A percentile compares a stretch with the other conserved stretches of the same genome.
Evolutionary conservation across 2,113 vertebrate species (phyloP).

Genomic region (Xyrauchen texanus): DNA sequence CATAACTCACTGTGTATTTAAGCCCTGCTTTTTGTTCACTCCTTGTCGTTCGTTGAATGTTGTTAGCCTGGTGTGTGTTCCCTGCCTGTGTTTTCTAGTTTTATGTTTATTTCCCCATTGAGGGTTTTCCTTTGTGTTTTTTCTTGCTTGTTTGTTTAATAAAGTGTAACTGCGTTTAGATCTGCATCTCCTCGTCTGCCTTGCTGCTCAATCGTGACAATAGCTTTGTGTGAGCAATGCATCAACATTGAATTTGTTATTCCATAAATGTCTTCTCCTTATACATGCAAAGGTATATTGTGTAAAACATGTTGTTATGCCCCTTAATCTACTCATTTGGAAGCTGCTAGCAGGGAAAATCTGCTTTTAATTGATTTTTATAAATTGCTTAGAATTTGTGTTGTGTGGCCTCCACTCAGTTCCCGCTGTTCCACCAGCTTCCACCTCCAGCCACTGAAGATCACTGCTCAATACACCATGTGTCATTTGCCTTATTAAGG

Average conservation of each 20-base stretch:
- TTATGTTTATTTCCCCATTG: no score
- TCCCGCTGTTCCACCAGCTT: not conserved
- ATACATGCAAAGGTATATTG: not conserved
- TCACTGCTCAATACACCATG: slow-evolving; percentile 19
- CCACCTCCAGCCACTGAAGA: slow-evolving; percentile 21
- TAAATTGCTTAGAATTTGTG: slow-evolving; percentile 56
- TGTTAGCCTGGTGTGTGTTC: no score
- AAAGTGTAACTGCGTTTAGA: no score
- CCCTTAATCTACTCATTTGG: no score
- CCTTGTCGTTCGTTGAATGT: no score
- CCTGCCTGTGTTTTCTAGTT: no score
- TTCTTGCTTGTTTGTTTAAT: no score
- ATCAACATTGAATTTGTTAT: not conserved
- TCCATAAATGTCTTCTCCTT: not conserved
- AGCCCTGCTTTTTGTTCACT: no score
- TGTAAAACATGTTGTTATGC: not conserved
- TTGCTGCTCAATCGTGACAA: no score
- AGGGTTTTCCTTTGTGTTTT: no score
- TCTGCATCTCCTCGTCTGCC: no score
- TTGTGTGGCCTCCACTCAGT: not conserved
- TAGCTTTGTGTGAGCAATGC: not conserved
- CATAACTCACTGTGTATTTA: no score
- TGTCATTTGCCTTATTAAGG: slow-evolving; percentile 67
- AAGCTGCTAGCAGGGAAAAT: slow-evolving; percentile 54
- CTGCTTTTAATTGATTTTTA: slow-evolving; percentile 68